Conservation (phyloP, 2,113 vertebrate species). For the Sceloporus undulatus region DNA sequence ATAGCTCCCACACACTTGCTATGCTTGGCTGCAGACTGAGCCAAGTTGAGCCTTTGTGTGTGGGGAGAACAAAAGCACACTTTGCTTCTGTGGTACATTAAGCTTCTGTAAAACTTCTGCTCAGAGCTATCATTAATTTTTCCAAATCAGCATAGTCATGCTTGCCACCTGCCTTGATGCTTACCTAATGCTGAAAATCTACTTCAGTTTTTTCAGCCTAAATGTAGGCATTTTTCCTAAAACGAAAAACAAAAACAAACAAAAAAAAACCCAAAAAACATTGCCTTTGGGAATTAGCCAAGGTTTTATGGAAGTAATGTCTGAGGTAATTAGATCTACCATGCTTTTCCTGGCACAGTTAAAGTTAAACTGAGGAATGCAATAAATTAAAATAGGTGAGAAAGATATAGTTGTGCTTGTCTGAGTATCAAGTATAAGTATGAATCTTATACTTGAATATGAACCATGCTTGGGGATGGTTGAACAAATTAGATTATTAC, state of each 20-base stretch:
- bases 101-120: slow-evolving; percentile 14
- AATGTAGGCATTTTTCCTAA: not conserved
- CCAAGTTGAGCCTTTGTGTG: not conserved
- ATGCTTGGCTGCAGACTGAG: not conserved
- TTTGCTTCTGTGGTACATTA: not conserved
- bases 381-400: not conserved
- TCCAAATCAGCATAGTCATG: not conserved
- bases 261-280: not conserved
- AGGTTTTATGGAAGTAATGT: not conserved
- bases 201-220: not conserved
- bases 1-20: not conserved
- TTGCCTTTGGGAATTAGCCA: not conserved
- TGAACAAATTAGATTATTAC: not conserved
- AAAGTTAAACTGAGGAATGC: not conserved
- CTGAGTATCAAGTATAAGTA: not conserved
- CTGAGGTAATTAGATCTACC: slow-evolving; percentile 5
- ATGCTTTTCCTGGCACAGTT: slow-evolving; percentile 24
- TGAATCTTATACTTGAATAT: not conserved
- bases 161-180: not conserved
- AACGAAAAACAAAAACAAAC: not conserved
- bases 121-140: slow-evolving; percentile 4
- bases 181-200: not conserved
- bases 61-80: too few species aligned
- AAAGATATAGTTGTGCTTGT: not conserved
- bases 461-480: not conserved